phyloP scores from a whole-genome alignment of 1,140 invertebrate genomes.

The Rhizoglyphus robini region DNA sequence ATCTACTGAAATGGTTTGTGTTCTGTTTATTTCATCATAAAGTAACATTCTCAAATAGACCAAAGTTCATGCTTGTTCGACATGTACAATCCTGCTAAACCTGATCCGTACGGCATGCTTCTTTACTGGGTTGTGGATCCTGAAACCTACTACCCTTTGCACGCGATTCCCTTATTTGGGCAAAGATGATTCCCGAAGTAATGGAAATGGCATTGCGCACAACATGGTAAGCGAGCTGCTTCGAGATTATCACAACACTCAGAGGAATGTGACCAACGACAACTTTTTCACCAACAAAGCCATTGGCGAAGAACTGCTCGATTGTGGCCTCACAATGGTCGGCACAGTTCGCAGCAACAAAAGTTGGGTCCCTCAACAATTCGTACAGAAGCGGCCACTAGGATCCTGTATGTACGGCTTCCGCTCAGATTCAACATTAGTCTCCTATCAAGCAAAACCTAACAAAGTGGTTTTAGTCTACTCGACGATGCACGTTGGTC shows the following conservation, averaged over 20 bases:
- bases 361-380: conserved; percentile 31
- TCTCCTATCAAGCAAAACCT: conserved; percentile 30
- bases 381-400: conserved; percentile 5
- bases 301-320: conserved; percentile 25
- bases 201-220: not conserved
- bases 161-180: not conserved
- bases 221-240: conserved; percentile 28
- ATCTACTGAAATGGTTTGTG: too few relatives aligned
- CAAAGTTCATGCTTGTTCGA: too few relatives aligned
- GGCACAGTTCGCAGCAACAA: conserved; percentile 38
- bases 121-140: conserved; percentile 25
- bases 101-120: conserved; percentile 38
- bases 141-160: conserved; percentile 18
- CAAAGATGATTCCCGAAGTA: not conserved
- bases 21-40: too few relatives aligned
- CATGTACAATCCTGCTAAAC: conserved; percentile 38
- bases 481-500: conserved; percentile 29
- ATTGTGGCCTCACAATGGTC: conserved; percentile 31
- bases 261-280: conserved; percentile 32
- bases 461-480: conserved; percentile 31
- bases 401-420: conserved; percentile 22
- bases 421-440: conserved; percentile 21
- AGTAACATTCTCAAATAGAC: too few relatives aligned
- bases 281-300: conserved; percentile 35
- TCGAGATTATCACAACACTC: conserved; percentile 28